Evolutionary conservation across 2,113 vertebrate species (phyloP).

Genomic region (Bubalus kerabau): DNA sequence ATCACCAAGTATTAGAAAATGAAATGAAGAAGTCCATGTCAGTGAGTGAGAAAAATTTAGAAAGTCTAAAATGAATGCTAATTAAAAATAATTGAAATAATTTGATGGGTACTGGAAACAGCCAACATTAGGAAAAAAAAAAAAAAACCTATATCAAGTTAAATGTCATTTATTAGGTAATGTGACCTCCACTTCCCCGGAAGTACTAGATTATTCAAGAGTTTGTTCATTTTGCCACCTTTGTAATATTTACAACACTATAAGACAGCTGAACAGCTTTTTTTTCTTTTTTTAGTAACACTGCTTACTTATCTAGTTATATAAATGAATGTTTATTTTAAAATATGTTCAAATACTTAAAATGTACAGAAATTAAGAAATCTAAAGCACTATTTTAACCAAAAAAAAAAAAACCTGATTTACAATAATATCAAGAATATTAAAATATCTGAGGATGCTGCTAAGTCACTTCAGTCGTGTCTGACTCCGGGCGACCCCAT

Average conservation of each 20-base stretch:
- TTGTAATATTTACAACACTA: neutral
- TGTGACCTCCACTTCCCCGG: neutral
- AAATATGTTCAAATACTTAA: neutral
- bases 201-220: neutral
- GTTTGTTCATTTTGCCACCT: neutral
- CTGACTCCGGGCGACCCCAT: too few relatives aligned
- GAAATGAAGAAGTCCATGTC: neutral
- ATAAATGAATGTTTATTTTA: neutral
- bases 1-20: neutral
- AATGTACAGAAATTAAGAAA: neutral
- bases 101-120: neutral
- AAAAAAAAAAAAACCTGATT: neutral
- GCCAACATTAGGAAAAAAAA: neutral
- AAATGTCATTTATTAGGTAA: neutral
- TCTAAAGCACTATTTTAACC: neutral
- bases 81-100: neutral
- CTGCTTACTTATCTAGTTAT: neutral
- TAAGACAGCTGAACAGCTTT: neutral
- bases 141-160: neutral
- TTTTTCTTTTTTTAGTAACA: neutral
- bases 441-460: neutral
- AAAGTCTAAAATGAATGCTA: neutral
- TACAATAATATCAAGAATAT: neutral
- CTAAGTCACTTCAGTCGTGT: too few relatives aligned
- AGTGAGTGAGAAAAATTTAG: neutral